Conservation (phyloP, 2,797 vertebrate species). For the Oophaga sylvatica region DNA sequence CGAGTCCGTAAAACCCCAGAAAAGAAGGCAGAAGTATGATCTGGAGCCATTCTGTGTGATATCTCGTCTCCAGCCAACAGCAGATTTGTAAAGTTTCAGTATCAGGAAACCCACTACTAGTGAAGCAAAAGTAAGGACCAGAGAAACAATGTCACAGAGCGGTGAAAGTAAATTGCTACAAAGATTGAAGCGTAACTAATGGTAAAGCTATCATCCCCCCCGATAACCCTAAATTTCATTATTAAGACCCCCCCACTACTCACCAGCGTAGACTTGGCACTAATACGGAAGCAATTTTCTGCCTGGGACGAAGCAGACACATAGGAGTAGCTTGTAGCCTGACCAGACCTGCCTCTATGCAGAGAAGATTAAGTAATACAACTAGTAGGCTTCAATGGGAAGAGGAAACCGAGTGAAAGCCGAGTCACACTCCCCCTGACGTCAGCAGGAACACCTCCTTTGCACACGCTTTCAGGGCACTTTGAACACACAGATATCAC, state of each 20-base stretch:
- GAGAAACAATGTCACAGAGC: not conserved
- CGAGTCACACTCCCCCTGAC: constrained; percentile 23
- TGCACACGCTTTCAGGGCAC: constrained; percentile 38
- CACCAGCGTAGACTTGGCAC: constrained; percentile 21
- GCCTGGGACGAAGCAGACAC: not conserved
- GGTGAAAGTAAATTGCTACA: not conserved
- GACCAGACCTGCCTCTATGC: constrained; percentile 29
- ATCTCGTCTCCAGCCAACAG: not conserved
- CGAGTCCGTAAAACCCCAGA: not conserved
- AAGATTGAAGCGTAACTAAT: not conserved
- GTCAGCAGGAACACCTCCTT: constrained; percentile 21
- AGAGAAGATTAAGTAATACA: constrained; percentile 1
- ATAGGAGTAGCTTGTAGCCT: not conserved
- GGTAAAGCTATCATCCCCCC: not conserved
- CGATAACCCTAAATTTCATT: not conserved
- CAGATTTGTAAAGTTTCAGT: not conserved
- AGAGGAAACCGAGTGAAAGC: constrained; percentile 42
- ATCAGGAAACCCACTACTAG: not conserved
- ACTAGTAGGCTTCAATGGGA: constrained; percentile 21
- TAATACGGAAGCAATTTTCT: constrained; percentile 36
- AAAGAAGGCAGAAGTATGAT: not conserved
- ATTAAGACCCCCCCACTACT: constrained; percentile 34
- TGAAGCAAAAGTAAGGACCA: not conserved
- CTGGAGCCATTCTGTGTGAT: not conserved
- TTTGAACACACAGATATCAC: not conserved